Evolutionary conservation across 2,888 invertebrate genomes (phyloP), one percentile per base, ranked within the genome.

Genomic region (Euspilapteryx auroguttella): DNA sequence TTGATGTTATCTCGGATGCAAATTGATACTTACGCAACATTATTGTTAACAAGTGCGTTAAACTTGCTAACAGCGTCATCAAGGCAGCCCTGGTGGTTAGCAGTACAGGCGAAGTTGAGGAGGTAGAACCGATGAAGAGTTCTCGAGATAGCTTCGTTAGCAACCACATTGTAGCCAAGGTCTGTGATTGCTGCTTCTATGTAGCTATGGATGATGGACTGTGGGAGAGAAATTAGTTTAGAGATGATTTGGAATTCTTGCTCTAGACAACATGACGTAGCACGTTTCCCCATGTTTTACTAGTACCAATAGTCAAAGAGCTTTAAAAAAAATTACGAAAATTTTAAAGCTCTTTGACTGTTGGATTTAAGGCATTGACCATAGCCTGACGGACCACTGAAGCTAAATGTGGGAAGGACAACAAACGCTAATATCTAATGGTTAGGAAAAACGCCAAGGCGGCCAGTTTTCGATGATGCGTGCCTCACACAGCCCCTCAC

Each of bases 101-200:
- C 71, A 37, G 69, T 75, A 47, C 89, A 90, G 12, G 85, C 82
- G 64, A 84, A 85, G 6, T 64, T 39, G 1, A 85, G 44, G 1
- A 80, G 49, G 35, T 44, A 59, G 43, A 73, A 63, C 21, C 75
- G 42, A 37, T 73, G 58, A 2, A 69, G 36, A 0, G 65, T 71
- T 4, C 44, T 55, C 0, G 63, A 55, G 0, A 63, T 30, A 1
- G 47, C 28, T 17, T 75, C 75, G 0, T 32, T 33, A 0, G 22
- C 1, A 2, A 27, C 32, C 2, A 63, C 64, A 8, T 62, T 46
- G 26, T 56, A 73, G 1, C 52, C 53, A 1, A 75, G 37, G 5
- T 62, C 50, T 0, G 35, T 20, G 14, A 75, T 43, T 2, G 65
- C 58, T 2, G 47, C 40, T 1, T 58, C 45, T 5, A 73, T 31